These are phyloP conservation scores for Moxostoma hubbsi DNA, from an alignment of 2,797 vertebrate genomes.

Conservation along the genomic window DNA sequence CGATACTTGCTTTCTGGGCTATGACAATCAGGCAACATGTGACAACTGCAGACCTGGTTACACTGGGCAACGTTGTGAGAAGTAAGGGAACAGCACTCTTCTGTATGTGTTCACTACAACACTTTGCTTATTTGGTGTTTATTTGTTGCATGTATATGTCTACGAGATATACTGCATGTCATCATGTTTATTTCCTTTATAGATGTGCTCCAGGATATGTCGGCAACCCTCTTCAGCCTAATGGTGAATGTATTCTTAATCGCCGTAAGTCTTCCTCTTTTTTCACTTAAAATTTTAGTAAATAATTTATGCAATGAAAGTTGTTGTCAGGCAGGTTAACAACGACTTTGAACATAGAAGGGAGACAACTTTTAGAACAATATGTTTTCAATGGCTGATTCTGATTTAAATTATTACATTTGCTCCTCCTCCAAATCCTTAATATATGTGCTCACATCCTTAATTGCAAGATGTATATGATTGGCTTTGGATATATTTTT, in stretches of 20 bases:
- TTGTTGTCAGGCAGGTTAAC: too few relatives aligned
- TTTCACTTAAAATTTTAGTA: background rate
- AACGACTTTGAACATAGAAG: too few relatives aligned
- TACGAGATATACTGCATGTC: background rate
- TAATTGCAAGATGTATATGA: slow-evolving; percentile 3
- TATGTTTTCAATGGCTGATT: too few relatives aligned
- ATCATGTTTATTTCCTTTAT: background rate
- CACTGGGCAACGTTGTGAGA: slow-evolving; percentile 90
- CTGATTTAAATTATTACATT: too few relatives aligned
- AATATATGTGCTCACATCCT: too few relatives aligned
- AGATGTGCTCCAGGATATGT: slow-evolving; percentile 89
- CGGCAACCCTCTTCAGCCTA: slow-evolving; percentile 88
- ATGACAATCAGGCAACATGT: slow-evolving; percentile 90
- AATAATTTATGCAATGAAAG: background rate
- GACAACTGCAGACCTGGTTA: slow-evolving; percentile 89
- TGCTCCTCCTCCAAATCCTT: too few relatives aligned
- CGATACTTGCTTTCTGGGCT: slow-evolving; percentile 91
- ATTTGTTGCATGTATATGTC: background rate
- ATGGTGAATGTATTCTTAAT: slow-evolving; percentile 82
- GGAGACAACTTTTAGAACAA: too few relatives aligned
- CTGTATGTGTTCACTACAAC: background rate
- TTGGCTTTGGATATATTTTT: background rate
- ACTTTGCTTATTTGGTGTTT: background rate
- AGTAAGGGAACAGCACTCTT: slow-evolving; percentile 72
- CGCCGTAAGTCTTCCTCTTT: slow-evolving; percentile 53